These are phyloP conservation scores for Alectoris magna DNA, from an alignment of 2,797 vertebrate genomes.

Conservation along the genomic window DNA sequence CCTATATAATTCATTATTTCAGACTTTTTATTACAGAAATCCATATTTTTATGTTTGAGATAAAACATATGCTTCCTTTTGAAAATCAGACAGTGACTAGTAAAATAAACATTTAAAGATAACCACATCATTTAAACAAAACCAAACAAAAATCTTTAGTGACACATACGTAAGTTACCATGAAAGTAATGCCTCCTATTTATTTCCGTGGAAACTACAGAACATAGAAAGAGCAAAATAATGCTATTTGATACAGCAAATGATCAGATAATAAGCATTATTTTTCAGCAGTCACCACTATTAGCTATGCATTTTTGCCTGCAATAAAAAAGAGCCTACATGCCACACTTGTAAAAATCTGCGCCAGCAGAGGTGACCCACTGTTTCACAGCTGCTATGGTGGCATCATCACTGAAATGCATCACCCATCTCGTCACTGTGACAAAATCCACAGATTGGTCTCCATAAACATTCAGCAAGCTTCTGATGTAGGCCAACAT, in stretches of 20 bases:
- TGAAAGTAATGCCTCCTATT: not conserved
- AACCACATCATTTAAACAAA: not conserved
- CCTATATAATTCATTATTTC: constrained; percentile 26
- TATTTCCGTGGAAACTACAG: not conserved
- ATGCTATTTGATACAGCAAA: not conserved
- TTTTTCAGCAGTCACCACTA: not conserved
- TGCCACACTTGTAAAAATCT: no score
- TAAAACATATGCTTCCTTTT: not conserved
- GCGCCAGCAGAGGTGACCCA: no score
- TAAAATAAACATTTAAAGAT: not conserved
- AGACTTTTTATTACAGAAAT: not conserved
- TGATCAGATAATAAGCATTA: not conserved
- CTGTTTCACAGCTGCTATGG: no score
- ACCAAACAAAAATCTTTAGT: not conserved
- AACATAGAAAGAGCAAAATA: not conserved
- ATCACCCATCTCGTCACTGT: no score
- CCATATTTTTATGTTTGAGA: not conserved
- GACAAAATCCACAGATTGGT: no score
- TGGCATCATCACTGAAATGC: no score
- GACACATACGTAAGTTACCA: not conserved
- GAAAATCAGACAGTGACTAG: not conserved
- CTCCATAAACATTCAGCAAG: no score
- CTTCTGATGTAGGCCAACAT: no score
- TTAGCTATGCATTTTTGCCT: no score
- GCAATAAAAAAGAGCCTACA: no score